phyloP scores from a whole-genome alignment of 2,888 invertebrate genomes.

The Lymantria monacha region DNA sequence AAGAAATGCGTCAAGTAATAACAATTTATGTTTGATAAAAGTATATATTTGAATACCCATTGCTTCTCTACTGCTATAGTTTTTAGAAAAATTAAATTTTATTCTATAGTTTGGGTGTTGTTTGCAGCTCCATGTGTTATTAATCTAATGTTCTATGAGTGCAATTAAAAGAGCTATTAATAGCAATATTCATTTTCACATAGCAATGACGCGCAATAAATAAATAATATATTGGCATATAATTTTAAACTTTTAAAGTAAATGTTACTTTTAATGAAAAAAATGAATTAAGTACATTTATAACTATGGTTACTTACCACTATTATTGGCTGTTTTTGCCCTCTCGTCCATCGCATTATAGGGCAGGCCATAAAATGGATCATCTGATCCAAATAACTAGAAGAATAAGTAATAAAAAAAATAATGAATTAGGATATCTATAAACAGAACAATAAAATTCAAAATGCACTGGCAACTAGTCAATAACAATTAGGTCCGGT shows the following conservation, averaged over 20 bases:
- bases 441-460: conserved; percentile 2
- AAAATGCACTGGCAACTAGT: too few relatives aligned
- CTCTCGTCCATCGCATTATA: conserved; percentile 66
- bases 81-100: too few relatives aligned
- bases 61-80: too few relatives aligned
- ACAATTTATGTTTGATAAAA: not conserved
- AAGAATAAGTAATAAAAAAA: conserved; percentile 32
- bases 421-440: not conserved
- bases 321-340: conserved; percentile 55
- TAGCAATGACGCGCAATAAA: not conserved
- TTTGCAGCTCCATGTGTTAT: not conserved
- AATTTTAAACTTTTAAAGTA: not conserved
- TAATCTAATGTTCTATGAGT: not conserved
- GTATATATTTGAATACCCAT: not conserved
- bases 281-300: not conserved
- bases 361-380: conserved; percentile 77
- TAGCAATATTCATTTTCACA: too few relatives aligned
- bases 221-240: not conserved
- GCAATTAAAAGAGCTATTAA: not conserved
- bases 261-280: not conserved
- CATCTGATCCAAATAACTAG: conserved; percentile 75
- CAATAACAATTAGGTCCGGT: too few relatives aligned
- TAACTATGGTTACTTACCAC: conserved; percentile 56
- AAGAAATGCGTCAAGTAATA: too few relatives aligned
- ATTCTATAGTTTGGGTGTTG: too few relatives aligned